Evolutionary conservation across 1,140 invertebrate species (phyloP), one percentile per base, ranked within the genome.

Genomic region (Zelostemma sp.): DNA sequence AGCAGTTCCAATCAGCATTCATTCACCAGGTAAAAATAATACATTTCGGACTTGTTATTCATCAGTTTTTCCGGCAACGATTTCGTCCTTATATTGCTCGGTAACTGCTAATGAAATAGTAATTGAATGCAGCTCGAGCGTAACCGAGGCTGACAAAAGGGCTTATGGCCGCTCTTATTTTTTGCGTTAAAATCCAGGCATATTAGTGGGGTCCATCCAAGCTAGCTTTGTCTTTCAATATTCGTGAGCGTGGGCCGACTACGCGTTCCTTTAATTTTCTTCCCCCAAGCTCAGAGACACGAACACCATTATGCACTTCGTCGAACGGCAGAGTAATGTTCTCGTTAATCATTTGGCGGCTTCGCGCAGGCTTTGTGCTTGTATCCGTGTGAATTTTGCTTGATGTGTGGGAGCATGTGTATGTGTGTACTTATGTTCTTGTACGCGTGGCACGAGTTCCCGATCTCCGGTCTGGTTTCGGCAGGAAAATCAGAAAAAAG

Each of bases 301-400:
- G 66, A 68, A 73, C 71, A 68, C 71, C 55, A 73, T 73, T 73
- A 73, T 73, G 71, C 66, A 69, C 71, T 73, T 56, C 66, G 63
- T 73, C 71, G 71, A 73, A 73, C 71, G 66, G 57, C 59, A 66
- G 71, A 73, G 59, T 73, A 69, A 73, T 73, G 67, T 55, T 63
- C 66, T 69, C 71, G 66, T 73, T 73, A 73, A 73, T 73, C 71
- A 73, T 73, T 66, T 50, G 61, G 66, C 46, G 51, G 62, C 58
- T 66, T 46, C 62, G 61, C 51, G 53, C 57, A 28, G 57, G 62
- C 68, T 70, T 65, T 65, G 61, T 46, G 43, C 18, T 18, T 46
- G 17, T 43, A 43, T 43, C 14, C 6, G 17, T 43, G 40, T 43
- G 40, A 14, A 43, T 17, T 15, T 43, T 16, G 19, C 51, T 25